These are phyloP conservation scores for Podarcis raffonei DNA, from an alignment of 2,113 vertebrate genomes.

Conservation along the genomic window DNA sequence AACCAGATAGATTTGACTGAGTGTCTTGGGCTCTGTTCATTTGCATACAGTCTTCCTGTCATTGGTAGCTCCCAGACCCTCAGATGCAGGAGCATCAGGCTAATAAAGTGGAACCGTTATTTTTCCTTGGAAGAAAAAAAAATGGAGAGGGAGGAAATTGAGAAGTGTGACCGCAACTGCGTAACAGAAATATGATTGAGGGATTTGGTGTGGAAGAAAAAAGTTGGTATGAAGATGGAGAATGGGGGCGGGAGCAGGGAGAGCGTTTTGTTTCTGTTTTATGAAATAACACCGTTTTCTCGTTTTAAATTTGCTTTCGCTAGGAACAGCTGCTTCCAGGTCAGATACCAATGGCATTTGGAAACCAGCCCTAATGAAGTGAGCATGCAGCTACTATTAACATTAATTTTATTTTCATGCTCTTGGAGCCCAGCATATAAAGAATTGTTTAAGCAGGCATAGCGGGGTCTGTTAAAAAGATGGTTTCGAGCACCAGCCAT, in stretches of 20 bases:
- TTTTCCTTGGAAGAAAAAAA: not conserved
- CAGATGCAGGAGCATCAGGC: conserved; percentile 49
- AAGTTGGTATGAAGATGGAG: conserved; percentile 32
- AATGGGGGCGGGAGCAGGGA: not conserved
- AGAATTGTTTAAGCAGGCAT: conserved; percentile 38
- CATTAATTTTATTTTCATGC: conserved; percentile 73
- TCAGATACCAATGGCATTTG: conserved; percentile 70
- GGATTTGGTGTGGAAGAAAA: conserved; percentile 14
- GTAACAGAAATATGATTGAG: conserved; percentile 34
- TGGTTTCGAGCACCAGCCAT: conserved; percentile 25
- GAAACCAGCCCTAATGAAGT: conserved; percentile 64
- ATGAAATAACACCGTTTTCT: conserved; percentile 66
- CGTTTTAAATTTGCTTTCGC: conserved; percentile 69
- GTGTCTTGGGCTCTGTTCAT: conserved; percentile 69
- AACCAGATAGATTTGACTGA: conserved; percentile 68
- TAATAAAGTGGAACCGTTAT: conserved; percentile 60
- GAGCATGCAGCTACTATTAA: conserved; percentile 62
- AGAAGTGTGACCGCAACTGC: conserved; percentile 54
- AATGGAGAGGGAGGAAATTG: conserved; percentile 54
- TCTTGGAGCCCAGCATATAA: conserved; percentile 39
- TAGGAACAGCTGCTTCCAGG: conserved; percentile 78
- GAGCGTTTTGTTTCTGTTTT: conserved; percentile 59
- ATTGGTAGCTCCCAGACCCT: conserved; percentile 57
- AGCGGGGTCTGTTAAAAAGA: conserved; percentile 14
- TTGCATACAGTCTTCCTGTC: conserved; percentile 62